Evolutionary conservation across 2,797 vertebrate genomes (phyloP).

Genomic region (Trachops cirrhosus): DNA sequence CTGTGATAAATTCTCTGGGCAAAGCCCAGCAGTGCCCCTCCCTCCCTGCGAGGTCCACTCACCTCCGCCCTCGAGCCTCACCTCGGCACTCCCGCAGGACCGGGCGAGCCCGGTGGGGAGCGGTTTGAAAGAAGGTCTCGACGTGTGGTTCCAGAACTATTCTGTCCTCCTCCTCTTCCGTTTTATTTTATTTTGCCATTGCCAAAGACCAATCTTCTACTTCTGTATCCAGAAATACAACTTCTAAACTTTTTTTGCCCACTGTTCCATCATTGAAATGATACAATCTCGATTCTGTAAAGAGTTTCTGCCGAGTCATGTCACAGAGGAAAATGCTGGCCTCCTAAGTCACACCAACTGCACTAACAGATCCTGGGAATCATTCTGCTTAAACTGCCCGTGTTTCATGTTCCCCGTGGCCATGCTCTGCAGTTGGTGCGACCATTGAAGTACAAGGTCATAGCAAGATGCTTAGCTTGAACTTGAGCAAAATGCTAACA

Average conservation of each 20-base stretch:
- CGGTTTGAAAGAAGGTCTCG: neutral
- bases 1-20: neutral
- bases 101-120: accelerated
- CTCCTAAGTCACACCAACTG: neutral
- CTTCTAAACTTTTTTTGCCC: neutral
- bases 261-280: neutral
- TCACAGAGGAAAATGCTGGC: neutral
- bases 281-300: neutral
- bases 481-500: neutral
- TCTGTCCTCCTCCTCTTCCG: neutral
- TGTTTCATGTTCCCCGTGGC: neutral
- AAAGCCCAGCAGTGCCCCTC: neutral
- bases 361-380: neutral
- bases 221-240: neutral
- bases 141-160: neutral
- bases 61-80: too few relatives aligned
- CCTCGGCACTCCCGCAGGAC: neutral
- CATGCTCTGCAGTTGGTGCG: neutral
- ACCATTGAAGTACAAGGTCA: neutral
- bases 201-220: neutral
- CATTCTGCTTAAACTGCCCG: neutral
- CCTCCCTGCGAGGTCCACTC: accelerated
- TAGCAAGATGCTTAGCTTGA: neutral
- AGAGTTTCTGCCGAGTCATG: neutral
- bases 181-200: neutral